Base-by-base conservation (phyloP, 2,113 vertebrate genomes). In the Pongo abelii region DNA sequence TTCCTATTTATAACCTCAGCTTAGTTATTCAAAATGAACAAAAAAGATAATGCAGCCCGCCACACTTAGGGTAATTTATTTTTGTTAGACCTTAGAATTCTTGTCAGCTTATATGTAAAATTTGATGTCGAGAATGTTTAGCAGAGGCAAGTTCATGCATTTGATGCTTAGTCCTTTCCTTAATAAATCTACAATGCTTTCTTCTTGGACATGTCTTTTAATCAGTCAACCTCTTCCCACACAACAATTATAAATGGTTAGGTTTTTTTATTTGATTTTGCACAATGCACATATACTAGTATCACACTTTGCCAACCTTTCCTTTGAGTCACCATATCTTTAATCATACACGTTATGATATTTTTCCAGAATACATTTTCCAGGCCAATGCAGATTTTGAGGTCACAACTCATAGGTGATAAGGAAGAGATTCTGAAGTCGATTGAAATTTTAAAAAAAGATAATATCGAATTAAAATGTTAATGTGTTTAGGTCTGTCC, bases 391-490 rank as follows among this genome's bases (percentile, higher is more conserved):
- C 61, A 80, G 91, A 91, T 85, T 94, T 64, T 18, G 3, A 97
- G 74, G 69, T 87, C 64, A 46, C 18, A 94, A 74, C 75, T 84
- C 69, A 72, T 35, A 72, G 61, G n/a, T 81, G 77, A 94, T 75
- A 40, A 1, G 9, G 17, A 94, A 89, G 38, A 94, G 88, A 93
- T 91, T 96, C 69, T 84, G 27, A 94, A 97, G 85, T 74, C 91
- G 88, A 87, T 89, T 96, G 94, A 96, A 97, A 96, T 89, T 97
- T 97, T 94, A 87, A 96, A 97, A 97, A 97, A 97, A 93, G 91
- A 96, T 88, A 92, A 97, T 95, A 98, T 96, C 97, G 93, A 97
- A 97, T 97, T 96, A 96, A 95, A 97, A 92, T 93, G 72, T 94
- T 93, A 96, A 84, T 97, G 86, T 97, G 59, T 83, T 97, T 98